A percentile compares a stretch with the other conserved stretches of the same genome.
Evolutionary conservation across 2,113 vertebrate species (phyloP).

Genomic region (Mormyrus lacerda): DNA sequence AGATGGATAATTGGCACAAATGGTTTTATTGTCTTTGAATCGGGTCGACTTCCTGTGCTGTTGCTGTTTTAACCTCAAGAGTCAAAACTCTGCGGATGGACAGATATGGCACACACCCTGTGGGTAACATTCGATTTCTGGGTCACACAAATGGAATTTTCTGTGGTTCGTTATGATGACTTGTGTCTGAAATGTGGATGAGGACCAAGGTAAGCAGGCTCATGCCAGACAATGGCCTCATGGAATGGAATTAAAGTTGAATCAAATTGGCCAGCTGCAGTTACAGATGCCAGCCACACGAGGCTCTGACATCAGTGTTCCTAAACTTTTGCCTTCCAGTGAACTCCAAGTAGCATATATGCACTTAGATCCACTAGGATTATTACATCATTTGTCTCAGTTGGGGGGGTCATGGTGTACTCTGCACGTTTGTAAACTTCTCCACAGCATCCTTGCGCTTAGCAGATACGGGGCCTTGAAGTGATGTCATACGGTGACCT

Average conservation of each 20-base stretch:
- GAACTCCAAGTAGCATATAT: not conserved
- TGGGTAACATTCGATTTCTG: not conserved
- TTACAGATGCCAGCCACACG: not conserved
- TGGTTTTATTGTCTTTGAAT: slow-evolving; percentile 21
- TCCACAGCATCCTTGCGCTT: not conserved
- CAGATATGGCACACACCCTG: not conserved
- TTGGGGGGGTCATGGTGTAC: not conserved
- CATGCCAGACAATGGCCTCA: slow-evolving; percentile 20
- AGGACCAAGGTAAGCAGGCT: slow-evolving; percentile 30
- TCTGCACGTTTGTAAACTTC: not conserved
- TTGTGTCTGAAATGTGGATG: slow-evolving; percentile 15
- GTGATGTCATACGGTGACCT: slow-evolving; percentile 24
- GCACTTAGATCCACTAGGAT: not conserved
- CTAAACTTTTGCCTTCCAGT: not conserved
- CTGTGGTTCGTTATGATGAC: not conserved
- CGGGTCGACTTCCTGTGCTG: slow-evolving; percentile 16
- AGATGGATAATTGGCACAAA: not conserved
- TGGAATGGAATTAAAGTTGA: not conserved
- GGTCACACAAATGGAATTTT: slow-evolving; percentile 17
- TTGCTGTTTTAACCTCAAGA: slow-evolving; percentile 27
- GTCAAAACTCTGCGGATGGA: not conserved
- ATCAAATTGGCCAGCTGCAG: slow-evolving; percentile 19
- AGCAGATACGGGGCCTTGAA: slow-evolving; percentile 9
- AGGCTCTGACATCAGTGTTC: not conserved
- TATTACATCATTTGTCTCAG: not conserved